phyloP scores from a whole-genome alignment of 2,113 vertebrate genomes.

The Oncorhynchus masou region DNA sequence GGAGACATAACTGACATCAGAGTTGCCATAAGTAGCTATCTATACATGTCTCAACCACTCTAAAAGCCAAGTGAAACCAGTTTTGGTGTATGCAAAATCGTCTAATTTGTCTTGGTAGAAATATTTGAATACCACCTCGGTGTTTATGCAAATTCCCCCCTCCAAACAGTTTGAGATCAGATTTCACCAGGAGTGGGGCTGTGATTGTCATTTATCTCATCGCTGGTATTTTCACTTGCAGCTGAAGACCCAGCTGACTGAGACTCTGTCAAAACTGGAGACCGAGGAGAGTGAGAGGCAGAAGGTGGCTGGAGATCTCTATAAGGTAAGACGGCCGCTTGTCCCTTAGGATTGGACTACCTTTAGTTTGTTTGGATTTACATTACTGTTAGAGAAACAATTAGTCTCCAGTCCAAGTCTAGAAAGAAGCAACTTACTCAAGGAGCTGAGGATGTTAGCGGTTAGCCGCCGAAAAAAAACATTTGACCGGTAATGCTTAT shows the following conservation, averaged over 20 bases:
- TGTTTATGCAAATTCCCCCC: neutral
- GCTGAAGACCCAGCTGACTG: constrained; percentile 89
- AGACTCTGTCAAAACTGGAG: constrained; percentile 86
- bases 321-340: constrained; percentile 59
- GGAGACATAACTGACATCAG: too few relatives aligned
- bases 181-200: neutral
- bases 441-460: too few relatives aligned
- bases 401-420: too few relatives aligned
- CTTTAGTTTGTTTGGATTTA: neutral
- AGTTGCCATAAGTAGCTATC: neutral
- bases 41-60: neutral
- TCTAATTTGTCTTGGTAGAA: neutral
- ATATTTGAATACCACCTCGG: neutral
- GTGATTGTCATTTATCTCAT: constrained; percentile 1
- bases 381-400: too few relatives aligned
- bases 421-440: neutral
- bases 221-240: constrained; percentile 60
- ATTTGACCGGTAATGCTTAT: too few relatives aligned
- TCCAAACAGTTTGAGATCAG: neutral
- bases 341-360: neutral
- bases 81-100: neutral
- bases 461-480: too few relatives aligned
- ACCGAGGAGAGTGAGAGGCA: constrained; percentile 85
- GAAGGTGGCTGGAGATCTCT: constrained; percentile 86
- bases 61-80: neutral